phyloP scores from a whole-genome alignment of 2,888 invertebrate species.

The Xanthia icteritia region DNA sequence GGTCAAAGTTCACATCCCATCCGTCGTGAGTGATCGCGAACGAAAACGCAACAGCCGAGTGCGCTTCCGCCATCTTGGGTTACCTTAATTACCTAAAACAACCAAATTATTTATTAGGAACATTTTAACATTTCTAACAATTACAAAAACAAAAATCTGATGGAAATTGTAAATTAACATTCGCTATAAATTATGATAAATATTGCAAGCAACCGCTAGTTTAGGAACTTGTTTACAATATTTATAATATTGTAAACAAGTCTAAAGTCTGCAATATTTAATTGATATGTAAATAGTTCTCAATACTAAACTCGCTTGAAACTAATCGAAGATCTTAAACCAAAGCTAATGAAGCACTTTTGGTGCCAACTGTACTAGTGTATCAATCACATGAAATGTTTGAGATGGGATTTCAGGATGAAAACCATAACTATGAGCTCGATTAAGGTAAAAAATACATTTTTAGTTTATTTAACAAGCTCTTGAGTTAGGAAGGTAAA shows the following conservation, averaged over 20 bases:
- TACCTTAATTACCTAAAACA: slow-evolving; percentile 67
- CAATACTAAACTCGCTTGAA: background rate
- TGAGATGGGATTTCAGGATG: background rate
- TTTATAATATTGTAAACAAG: no score
- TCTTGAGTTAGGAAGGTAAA: no score
- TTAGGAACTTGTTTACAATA: background rate
- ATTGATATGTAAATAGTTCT: background rate
- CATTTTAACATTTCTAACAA: background rate
- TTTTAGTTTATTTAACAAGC: no score
- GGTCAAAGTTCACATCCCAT: slow-evolving; percentile 99
- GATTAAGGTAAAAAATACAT: no score
- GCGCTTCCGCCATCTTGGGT: slow-evolving; percentile 98
- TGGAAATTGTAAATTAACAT: background rate
- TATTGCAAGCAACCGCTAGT: background rate
- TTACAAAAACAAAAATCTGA: background rate
- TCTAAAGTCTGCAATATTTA: background rate
- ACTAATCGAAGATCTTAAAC: background rate
- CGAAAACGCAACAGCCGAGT: slow-evolving; percentile 99
- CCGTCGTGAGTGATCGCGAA: slow-evolving; percentile 99
- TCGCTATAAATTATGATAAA: background rate
- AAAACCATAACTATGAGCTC: no score
- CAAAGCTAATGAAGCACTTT: background rate
- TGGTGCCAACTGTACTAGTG: background rate
- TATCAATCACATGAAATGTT: background rate
- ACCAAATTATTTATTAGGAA: slow-evolving; percentile 13